Evolutionary conservation across 2,888 invertebrate species (phyloP).

Genomic region (Thera obeliscata): DNA sequence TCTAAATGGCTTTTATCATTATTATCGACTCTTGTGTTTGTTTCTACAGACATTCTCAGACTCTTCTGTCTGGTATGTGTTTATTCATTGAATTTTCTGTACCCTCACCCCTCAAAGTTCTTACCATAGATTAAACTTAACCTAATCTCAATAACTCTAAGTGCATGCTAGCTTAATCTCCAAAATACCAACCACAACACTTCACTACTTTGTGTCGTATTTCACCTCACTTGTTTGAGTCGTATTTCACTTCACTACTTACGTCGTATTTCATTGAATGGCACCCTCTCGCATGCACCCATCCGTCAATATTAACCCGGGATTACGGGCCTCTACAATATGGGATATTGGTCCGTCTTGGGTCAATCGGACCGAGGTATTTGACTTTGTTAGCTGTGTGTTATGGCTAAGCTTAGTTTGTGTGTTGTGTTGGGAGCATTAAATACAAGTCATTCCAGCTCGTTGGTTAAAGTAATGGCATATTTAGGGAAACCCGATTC

Average conservation of each 20-base stretch:
- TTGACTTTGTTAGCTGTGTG: constrained; percentile 10
- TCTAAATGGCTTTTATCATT: no score
- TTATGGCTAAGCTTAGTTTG: background rate
- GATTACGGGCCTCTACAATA: constrained; percentile 40
- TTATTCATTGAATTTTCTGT: background rate
- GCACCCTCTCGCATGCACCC: constrained; percentile 23
- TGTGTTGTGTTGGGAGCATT: background rate
- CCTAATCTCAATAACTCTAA: background rate
- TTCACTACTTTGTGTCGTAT: background rate
- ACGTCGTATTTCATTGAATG: constrained; percentile 21
- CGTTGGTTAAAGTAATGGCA: background rate
- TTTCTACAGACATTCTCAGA: no score
- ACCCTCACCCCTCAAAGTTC: background rate
- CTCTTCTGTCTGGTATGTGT: background rate
- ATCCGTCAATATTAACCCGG: constrained; percentile 41
- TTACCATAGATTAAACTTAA: background rate
- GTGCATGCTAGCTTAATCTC: background rate
- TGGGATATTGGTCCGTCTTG: constrained; percentile 42
- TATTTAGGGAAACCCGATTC: no score
- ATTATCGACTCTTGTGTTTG: no score
- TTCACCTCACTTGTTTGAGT: no score
- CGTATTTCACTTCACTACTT: background rate
- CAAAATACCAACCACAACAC: constrained; percentile 5
- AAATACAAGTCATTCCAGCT: background rate
- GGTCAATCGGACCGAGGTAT: constrained; percentile 18